Base-by-base conservation (phyloP, 2,113 vertebrate genomes). In the Trachemys scripta region DNA sequence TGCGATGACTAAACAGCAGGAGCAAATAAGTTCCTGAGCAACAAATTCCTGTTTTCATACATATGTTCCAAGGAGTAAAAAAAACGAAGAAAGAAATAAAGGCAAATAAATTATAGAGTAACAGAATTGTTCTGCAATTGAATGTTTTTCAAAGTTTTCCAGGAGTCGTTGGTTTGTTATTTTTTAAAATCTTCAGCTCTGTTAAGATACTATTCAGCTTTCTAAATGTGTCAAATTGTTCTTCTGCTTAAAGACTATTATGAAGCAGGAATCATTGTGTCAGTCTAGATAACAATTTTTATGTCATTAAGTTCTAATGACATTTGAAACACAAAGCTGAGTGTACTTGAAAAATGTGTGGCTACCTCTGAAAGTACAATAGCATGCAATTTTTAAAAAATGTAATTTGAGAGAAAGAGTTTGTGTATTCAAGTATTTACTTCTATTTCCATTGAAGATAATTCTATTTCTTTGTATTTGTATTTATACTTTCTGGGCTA, bases 211-310 rank as follows among this genome's bases (percentile, higher is more conserved):
- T 45, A 78, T 50, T 80, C 86, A 90, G 25, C 35, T 4, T 86
- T 94, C 84, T 97, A 89, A 72, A 90, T 85, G 92, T 97, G 90
- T 93, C 94, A 96, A 69, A 38, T 97, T 96, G 16, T 56, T 78
- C 84, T 92, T 56, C 88, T 89, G 8, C 80, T 94, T 90, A 91
- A 93, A 82, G 80, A 42, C 47, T 90, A 2, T 89, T 51, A 94
- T 95, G 90, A 92, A 78, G 96, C 92, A 82, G 89, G 96, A 97
- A 95, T 93, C 94, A 95, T 82, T 5, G 0, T 95, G 93, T 95
- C 94, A 90, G 47, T 62, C 95, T 95, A 80, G 83, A 85, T 51
- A 94, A 87, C 84, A 95, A 90, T 97, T 96, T 97, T 92, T 95
- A 53, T 96, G 92, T 96, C 96, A 91, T 85, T 84, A 82, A 93